These are phyloP conservation scores for Yponomeuta sedellus DNA, from an alignment of 2,888 invertebrate species.

Conservation along the genomic window DNA sequence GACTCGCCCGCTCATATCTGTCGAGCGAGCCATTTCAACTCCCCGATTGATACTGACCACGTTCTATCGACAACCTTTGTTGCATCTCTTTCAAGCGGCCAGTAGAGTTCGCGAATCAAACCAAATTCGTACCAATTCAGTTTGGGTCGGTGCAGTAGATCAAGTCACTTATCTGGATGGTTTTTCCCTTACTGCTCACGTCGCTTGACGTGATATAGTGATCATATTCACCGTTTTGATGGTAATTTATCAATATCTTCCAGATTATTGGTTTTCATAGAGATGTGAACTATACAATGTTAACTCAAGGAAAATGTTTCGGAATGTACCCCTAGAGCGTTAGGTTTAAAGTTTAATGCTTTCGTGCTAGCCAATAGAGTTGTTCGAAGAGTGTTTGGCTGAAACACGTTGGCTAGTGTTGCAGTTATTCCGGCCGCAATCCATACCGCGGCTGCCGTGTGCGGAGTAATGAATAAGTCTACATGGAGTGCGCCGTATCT, in stretches of 20 bases:
- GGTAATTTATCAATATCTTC: constrained; percentile 41
- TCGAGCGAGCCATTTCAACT: constrained; percentile 39
- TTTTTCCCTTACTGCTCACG: constrained; percentile 14
- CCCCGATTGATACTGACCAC: constrained; percentile 19
- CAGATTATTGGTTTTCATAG: background rate
- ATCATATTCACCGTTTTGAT: constrained; percentile 20
- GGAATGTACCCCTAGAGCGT: background rate
- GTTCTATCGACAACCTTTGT: background rate
- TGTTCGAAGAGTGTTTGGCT: background rate
- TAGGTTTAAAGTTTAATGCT: background rate
- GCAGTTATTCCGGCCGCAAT: constrained; percentile 7
- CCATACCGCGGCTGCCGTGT: constrained; percentile 25
- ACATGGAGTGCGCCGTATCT: constrained; percentile 45
- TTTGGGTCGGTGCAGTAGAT: background rate
- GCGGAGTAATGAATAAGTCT: constrained; percentile 52
- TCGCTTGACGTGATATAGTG: constrained; percentile 13
- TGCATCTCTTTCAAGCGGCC: constrained; percentile 4
- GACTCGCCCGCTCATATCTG: constrained; percentile 69
- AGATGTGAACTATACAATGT: background rate
- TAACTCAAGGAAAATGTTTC: background rate
- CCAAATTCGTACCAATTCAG: background rate
- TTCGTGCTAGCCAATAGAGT: background rate
- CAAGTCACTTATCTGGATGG: background rate
- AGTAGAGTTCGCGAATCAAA: background rate
- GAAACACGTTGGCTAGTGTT: background rate